Base-by-base conservation (phyloP, 2,797 vertebrate species). In the Paguma larvata region DNA sequence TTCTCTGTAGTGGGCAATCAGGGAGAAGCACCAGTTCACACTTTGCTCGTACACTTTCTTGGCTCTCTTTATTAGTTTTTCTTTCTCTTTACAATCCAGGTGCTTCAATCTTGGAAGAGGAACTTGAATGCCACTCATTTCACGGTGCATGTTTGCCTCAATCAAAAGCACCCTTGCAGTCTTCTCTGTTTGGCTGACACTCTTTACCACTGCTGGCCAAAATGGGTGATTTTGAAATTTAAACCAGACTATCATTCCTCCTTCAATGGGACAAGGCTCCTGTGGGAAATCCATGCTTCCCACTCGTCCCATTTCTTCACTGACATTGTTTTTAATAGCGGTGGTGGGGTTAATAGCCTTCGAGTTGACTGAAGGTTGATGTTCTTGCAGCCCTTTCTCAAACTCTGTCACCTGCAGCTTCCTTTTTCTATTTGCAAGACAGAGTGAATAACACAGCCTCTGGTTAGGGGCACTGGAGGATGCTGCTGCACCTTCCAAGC, bases 191-290 rank as follows among this genome's bases (percentile, higher is more conserved):
- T 73, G 91, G 92, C 98, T 98, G 77, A 99, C 98, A 1, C 97
- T 98, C 97, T 99, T 99, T 0, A 99, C 99, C 99, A 99, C 97
- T 0, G 99, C 99, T 5, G 99, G 99, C 99, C 99, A 99, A 78
- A 99, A 99, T 0, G 99, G 99, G 85, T 98, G 99, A 12, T 98
- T 98, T 41, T 99, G 98, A 82, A 98, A 98, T 97, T 99, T 99
- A 98, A 98, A 99, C 99, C 99, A 99, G 34, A 99, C 99, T 98
- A 99, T 98, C 27, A 94, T 98, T 89, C 99, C 99, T 11, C 98
- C 98, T 94, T 98, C 97, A 11, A 99, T 99, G 1, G 98, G 95
- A 0, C 97, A 75, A 0, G 99, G 98, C 84, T 99, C 99, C 99
- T 46, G 96, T 46, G 98, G 89, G 56, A 98, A 98, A 8, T 99